Base-by-base conservation (phyloP, 2,888 invertebrate genomes). In the Stegophylla sp. region DNA sequence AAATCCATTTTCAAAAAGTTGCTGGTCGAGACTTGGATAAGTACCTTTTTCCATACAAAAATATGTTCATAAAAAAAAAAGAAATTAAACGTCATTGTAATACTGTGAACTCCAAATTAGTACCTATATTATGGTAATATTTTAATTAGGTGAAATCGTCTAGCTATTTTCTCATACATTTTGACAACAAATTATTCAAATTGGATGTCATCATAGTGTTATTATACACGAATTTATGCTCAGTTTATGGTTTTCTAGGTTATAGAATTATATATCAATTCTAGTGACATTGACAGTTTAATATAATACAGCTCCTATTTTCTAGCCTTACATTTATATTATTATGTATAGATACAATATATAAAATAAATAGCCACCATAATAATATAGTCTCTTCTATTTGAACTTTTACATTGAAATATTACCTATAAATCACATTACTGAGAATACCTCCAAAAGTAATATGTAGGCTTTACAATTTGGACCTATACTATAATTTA, bases 241-340 rank as follows among this genome's bases (percentile, higher is more conserved):
- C 61, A 5, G 45, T 73, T 59, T 73, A 48, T 45, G 15, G 43
- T 59, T 73, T 73, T 73, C 9, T 28, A 43, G 45, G 20, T 73
- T 45, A 71, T 41, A 4, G 10, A 23, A 56, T 23, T 56, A 56
- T 20, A 56, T 56, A 56, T 56, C 10, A 56, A 26, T n/a, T 43
- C 23, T n/a, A 41, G 10, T 17, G 17, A 23, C 56, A 72, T 72
- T 56, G 41, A 41, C 53, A 56, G 20, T 43, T 48, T 1, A 20
- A 72, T 20, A 23, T 34, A 7, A 34, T 20, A 72, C 0, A 34
- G 34, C 34, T 34, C 4, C 34, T 7, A 71, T 56, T n/a, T 9
- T 9, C 1, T 26, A 59, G 26, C 59, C 59, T n/a, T 12, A 26
- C n/a, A 34, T 34, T 56, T 56, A 1, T 56, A 20, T 20, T 56